phyloP scores from a whole-genome alignment of 2,113 vertebrate species.

The Peromyscus polionotus region DNA sequence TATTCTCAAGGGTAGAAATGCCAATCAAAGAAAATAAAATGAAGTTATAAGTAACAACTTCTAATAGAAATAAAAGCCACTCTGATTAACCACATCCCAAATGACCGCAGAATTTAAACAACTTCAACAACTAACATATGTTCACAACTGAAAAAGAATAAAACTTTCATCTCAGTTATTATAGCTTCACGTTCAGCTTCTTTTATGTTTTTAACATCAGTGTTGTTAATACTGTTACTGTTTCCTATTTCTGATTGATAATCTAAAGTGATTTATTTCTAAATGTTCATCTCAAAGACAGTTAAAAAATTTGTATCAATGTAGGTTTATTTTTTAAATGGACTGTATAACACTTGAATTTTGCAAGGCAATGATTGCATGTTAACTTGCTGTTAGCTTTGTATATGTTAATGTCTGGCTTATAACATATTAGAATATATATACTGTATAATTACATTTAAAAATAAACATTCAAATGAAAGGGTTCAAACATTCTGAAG shows the following conservation, averaged over 20 bases:
- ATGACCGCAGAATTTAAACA: neutral
- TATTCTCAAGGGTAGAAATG: neutral
- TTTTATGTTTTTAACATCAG: neutral
- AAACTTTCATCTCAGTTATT: neutral
- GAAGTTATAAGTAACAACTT: neutral
- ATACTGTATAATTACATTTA: neutral
- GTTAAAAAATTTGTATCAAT: neutral
- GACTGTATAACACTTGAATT: neutral
- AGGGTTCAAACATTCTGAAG: neutral
- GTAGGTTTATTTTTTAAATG: neutral
- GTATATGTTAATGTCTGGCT: neutral
- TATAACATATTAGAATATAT: neutral
- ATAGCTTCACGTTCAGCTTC: neutral
- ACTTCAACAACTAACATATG: neutral
- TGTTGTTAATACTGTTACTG: neutral
- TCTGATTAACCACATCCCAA: neutral
- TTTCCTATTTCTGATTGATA: neutral
- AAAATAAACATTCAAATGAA: neutral
- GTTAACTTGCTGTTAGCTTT: neutral
- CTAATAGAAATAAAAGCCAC: neutral
- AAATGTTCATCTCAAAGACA: neutral
- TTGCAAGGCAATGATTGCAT: neutral
- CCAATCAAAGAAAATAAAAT: neutral
- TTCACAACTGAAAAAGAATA: neutral
- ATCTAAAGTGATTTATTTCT: constrained; percentile 22